Percentiles rank a stretch among this genome's conserved stretches.
phyloP scores from a whole-genome alignment of 2,113 vertebrate genomes.

The Mormyrus iriodes region DNA sequence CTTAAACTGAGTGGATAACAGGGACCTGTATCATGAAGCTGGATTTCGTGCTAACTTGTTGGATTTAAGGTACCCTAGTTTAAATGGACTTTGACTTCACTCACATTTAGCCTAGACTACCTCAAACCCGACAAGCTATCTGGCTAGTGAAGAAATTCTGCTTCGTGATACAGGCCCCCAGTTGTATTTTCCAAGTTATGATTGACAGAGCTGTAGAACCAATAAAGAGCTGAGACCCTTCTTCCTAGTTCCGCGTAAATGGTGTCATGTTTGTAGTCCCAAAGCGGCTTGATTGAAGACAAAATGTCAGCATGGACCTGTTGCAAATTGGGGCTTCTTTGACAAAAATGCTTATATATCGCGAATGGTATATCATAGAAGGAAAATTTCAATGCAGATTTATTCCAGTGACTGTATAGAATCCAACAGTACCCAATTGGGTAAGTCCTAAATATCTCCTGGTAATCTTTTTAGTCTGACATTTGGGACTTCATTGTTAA shows the following conservation, averaged over 20 bases:
- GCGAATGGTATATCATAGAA: neutral
- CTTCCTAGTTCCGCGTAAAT: neutral
- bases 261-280: neutral
- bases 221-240: neutral
- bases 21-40: too few species aligned
- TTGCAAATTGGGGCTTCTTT: neutral
- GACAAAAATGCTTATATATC: neutral
- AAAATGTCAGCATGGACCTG: neutral
- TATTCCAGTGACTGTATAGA: neutral
- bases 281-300: neutral
- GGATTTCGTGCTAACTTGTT: too few species aligned
- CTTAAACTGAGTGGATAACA: too few species aligned
- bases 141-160: neutral
- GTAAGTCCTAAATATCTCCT: neutral
- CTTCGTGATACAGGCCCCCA: neutral
- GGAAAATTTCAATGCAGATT: neutral
- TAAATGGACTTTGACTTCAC: neutral
- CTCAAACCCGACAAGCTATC: neutral
- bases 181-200: neutral
- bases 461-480: neutral
- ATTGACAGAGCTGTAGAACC: neutral
- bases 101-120: neutral
- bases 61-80: too few species aligned
- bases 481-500: neutral
- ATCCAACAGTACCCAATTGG: neutral